phyloP scores from a whole-genome alignment of 2,888 invertebrate species.

The Pollenia labialis region DNA sequence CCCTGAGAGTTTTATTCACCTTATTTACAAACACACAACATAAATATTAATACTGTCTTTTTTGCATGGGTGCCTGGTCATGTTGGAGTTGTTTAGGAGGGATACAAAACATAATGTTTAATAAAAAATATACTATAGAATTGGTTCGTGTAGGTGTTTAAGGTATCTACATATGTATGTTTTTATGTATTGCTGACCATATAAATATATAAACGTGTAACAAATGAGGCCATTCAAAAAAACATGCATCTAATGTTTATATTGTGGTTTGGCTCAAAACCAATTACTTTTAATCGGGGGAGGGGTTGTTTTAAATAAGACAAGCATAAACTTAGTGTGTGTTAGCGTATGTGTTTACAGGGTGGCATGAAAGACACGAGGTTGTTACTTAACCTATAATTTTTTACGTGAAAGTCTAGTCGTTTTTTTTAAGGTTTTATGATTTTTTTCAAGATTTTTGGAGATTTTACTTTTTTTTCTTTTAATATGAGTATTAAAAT shows the following conservation, averaged over 20 bases:
- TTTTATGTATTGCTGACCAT: conserved; percentile 19
- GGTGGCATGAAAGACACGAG: no score
- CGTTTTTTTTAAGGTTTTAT: no score
- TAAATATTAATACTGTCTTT: conserved; percentile 4
- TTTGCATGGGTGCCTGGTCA: neutral
- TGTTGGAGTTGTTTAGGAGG: neutral
- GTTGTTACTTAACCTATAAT: no score
- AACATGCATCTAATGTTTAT: conserved; percentile 61
- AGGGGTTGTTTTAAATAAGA: neutral
- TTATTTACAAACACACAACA: no score
- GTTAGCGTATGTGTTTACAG: no score
- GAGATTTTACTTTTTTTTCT: no score
- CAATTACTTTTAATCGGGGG: conserved; percentile 45
- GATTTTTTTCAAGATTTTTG: no score
- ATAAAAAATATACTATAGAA: conserved; percentile 1
- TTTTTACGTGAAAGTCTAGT: no score
- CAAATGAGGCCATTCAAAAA: conserved; percentile 55
- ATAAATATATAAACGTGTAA: conserved; percentile 34
- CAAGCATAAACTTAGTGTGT: neutral
- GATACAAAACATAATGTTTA: conserved; percentile 7
- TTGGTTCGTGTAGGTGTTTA: neutral
- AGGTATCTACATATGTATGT: neutral
- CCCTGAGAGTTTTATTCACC: neutral
- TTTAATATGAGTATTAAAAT: no score
- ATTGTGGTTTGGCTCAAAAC: conserved; percentile 58